Evolutionary conservation across 2,113 vertebrate species (phyloP), one percentile per base, ranked within the genome.

Genomic region (Anarrhichthys ocellatus): DNA sequence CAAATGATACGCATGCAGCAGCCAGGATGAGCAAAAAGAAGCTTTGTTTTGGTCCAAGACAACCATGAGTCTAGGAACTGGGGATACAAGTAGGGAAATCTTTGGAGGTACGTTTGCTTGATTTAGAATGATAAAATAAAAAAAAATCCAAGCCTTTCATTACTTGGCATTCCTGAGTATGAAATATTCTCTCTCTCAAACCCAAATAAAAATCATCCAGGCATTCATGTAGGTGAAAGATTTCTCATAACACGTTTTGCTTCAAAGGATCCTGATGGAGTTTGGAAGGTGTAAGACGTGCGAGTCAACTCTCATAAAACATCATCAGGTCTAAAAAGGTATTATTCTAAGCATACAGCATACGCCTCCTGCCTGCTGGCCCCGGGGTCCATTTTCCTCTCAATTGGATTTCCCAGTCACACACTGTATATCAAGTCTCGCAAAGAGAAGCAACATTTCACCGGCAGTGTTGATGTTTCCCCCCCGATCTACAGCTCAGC

Each of bases 361-460:
- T 58, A 50, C 13, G 58, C 42, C 82, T 70, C 67, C 76, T 32
- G 58, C 72, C 61, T 74, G 32, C 56, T 22, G 18, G 44, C 32
- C 3, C 46, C 20, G 58, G 63, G 70, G 15, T 27, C 73, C 32
- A n/a, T 83, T 84, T 84, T 24, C 63, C 72, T 42, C 76, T 80
- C 15, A 54, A 65, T 29, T 68, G 56, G 66, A 73, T 80, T 76
- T 76, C 72, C 54, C 50, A 52, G 74, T 66, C 64, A 65, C 68
- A 78, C 58, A 46, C 54, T 58, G 69, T 59, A 63, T 44, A 67
- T 85, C 40, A 59, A 71, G 52, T 32, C 44, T 61, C 3, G 18
- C 54, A 79, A 85, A 85, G 72, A 64, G 65, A 80, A 52, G 73
- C 82, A 32, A 68, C 58, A 64, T 69, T 86, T 76, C 73, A 63